phyloP scores from a whole-genome alignment of 2,797 vertebrate species.

The Syngnathus rostellatus region DNA sequence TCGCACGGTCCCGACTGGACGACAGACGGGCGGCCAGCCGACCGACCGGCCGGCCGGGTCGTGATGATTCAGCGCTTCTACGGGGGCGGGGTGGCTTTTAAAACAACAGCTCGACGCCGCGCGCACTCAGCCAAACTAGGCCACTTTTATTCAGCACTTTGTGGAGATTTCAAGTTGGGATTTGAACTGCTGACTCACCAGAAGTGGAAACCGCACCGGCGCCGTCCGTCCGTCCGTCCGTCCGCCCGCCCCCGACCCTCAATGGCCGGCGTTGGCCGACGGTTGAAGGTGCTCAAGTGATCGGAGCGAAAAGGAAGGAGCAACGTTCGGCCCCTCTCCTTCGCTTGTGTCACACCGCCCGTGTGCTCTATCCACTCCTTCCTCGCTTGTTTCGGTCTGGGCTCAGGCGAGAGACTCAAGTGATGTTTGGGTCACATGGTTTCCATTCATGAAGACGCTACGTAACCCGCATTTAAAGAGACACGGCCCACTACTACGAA shows the following conservation, averaged over 20 bases:
- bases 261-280: constrained; percentile 26
- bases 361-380: constrained; percentile 57
- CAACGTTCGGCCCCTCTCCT: constrained; percentile 28
- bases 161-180: constrained; percentile 18
- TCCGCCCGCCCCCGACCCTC: constrained; percentile 28
- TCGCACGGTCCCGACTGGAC: background rate
- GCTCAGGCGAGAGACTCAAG: constrained; percentile 80
- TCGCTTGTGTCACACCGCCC: constrained; percentile 42
- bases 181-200: constrained; percentile 53
- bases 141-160: constrained; percentile 51
- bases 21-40: background rate
- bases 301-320: constrained; percentile 42
- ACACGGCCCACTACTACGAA: constrained; percentile 27
- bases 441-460: constrained; percentile 90
- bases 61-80: constrained; percentile 72
- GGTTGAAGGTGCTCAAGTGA: constrained; percentile 21
- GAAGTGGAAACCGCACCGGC: constrained; percentile 38
- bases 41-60: constrained; percentile 13
- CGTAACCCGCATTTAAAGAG: constrained; percentile 72
- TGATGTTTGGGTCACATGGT: constrained; percentile 94
- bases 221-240: constrained; percentile 28
- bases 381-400: constrained; percentile 65
- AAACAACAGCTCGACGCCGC: constrained; percentile 20
- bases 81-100: constrained; percentile 34
- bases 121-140: constrained; percentile 21